Base-by-base conservation (phyloP, 2,888 invertebrate genomes). In the Deilephila porcellus region DNA sequence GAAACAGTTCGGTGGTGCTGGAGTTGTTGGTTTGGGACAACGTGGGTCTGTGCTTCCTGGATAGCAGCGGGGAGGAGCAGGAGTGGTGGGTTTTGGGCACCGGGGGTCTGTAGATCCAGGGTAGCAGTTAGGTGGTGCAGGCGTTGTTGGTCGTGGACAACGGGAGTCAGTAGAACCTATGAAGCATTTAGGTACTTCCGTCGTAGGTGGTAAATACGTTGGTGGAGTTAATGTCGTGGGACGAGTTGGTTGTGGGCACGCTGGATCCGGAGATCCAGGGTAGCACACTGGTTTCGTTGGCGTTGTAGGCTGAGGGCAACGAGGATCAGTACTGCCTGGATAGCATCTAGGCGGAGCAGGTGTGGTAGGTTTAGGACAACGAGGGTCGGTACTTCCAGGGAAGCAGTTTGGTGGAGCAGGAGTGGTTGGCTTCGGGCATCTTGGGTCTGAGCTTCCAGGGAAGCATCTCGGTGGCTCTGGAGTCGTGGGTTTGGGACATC, bases 181-280 rank as follows among this genome's bases (percentile, higher is more conserved):
- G 71, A 71, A 82, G 63, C 78, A 81, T 8, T 74, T 77, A 0
- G 83, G 82, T 8, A 86, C 74, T 74, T 74, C 64, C 70, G 82
- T 77, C 0, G 86, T 82, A 6, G 83, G 81, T 20, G 82, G 82
- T 45, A 80, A 73, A 70, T 81, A 83, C 0, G 80, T 83, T 34
- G 83, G 82, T 25, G 82, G 83, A 20, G 74, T 77, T 14, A 76
- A 72, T 67, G 81, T 82, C 0, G 83, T 81, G 5, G 78, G 86
- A 56, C 74, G 74, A 4, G 78, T 67, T 29, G 80, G 78, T 74
- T 81, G 80, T 4, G 82, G 82, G 75, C 92, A 92, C 25, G 83
- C 82, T 0, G 89, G 88, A 78, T 92, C 90, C 8, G 82, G 82
- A 1, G 86, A 87, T 60, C 85, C 85, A 73, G 84, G 85, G 20